These are phyloP conservation scores for Passer montanus DNA, from an alignment of 2,113 vertebrate species.

Conservation along the genomic window DNA sequence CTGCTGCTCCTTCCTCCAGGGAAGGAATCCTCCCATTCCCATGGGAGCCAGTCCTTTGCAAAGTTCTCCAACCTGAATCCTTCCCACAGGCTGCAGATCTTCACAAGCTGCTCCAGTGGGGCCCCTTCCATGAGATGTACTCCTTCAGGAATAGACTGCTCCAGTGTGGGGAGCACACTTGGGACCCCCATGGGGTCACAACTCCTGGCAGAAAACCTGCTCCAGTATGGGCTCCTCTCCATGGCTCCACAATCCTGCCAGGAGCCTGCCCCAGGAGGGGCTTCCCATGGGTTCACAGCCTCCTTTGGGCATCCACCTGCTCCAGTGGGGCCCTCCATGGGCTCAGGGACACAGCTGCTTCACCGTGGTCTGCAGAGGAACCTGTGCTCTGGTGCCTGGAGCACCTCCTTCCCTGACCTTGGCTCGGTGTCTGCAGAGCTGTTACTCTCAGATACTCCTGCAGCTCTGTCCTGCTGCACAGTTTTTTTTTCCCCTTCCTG, in stretches of 20 bases:
- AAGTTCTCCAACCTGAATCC: fast-evolving
- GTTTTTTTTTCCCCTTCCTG: neutral
- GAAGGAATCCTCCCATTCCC: neutral
- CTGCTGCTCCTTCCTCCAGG: neutral
- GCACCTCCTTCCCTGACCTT: neutral
- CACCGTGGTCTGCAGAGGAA: neutral
- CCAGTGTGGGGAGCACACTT: neutral
- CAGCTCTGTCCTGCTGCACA: neutral
- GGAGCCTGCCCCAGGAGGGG: neutral
- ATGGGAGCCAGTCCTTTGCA: neutral
- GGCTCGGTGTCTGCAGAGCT: neutral
- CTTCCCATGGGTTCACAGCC: neutral
- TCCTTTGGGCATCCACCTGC: neutral
- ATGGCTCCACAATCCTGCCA: neutral
- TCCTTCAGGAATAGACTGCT: neutral
- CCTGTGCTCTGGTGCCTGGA: neutral
- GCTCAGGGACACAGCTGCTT: neutral
- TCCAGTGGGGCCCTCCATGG: neutral
- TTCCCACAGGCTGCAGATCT: neutral
- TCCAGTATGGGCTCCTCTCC: neutral
- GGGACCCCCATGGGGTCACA: neutral
- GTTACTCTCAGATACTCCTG: neutral
- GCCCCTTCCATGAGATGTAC: neutral
- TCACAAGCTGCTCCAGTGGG: neutral
- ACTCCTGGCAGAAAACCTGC: neutral